phyloP scores from a whole-genome alignment of 1,140 invertebrate genomes.

The Stegodyphus mimosarum region DNA sequence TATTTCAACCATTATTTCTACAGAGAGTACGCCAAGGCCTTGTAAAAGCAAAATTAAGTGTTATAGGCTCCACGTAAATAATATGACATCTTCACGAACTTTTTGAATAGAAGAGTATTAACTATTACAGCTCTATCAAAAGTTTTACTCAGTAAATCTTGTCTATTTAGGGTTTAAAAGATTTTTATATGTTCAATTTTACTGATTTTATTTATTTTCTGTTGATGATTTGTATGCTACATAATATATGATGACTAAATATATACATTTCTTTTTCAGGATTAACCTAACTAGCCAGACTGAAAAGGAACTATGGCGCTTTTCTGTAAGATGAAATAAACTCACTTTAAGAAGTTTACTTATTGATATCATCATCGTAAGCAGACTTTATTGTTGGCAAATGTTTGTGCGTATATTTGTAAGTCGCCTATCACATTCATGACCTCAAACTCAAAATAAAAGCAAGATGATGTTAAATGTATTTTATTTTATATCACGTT shows the following conservation, averaged over 20 bases:
- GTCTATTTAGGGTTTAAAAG: too few species aligned
- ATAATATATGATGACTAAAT: background rate
- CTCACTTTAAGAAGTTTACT: background rate
- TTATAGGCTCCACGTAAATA: too few species aligned
- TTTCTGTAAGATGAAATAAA: background rate
- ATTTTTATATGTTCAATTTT: too few species aligned
- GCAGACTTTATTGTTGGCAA: slow-evolving; percentile 14
- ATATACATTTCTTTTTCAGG: background rate
- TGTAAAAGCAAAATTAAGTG: too few species aligned
- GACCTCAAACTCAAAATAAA: background rate
- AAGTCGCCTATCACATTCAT: background rate
- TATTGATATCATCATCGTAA: slow-evolving; percentile 2
- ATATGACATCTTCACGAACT: too few species aligned
- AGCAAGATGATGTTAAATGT: background rate
- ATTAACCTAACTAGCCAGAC: background rate
- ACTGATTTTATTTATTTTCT: too few species aligned
- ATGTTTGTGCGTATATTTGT: background rate
- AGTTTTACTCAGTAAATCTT: too few species aligned
- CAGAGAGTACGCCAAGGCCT: too few species aligned
- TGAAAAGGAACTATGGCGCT: background rate
- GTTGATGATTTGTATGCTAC: too few species aligned
- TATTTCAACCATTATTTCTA: too few species aligned
- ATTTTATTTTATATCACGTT: slow-evolving; percentile 24
- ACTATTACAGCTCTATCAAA: too few species aligned
- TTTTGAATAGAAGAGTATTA: too few species aligned